phyloP scores from a whole-genome alignment of 2,797 vertebrate genomes.

The Champsocephalus esox region DNA sequence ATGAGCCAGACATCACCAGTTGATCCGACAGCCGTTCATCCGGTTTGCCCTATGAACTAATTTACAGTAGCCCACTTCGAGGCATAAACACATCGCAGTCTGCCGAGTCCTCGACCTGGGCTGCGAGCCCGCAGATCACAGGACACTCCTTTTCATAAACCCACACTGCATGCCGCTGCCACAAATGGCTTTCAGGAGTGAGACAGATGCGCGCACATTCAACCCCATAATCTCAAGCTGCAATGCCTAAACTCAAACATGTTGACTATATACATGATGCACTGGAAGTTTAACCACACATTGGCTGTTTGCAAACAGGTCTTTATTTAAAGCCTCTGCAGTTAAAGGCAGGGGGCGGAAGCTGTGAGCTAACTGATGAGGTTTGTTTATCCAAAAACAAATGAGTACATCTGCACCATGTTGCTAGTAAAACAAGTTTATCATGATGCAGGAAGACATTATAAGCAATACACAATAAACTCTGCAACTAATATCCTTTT shows the following conservation, averaged over 20 bases:
- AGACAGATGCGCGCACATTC: constrained; percentile 4
- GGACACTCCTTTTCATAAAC: constrained; percentile 59
- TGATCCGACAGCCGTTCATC: constrained; percentile 61
- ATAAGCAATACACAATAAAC: constrained; percentile 50
- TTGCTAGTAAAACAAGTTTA: constrained; percentile 77
- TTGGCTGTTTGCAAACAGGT: constrained; percentile 79
- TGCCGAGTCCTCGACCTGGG: constrained; percentile 36
- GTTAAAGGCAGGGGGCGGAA: constrained; percentile 46
- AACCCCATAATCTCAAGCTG: constrained; percentile 36
- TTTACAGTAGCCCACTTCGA: constrained; percentile 39
- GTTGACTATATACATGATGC: constrained; percentile 73
- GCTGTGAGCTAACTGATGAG: constrained; percentile 55
- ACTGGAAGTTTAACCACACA: constrained; percentile 54
- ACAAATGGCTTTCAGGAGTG: constrained; percentile 13
- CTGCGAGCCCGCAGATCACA: constrained; percentile 26
- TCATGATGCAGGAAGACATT: constrained; percentile 44
- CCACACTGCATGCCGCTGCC: constrained; percentile 19
- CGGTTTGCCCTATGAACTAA: constrained; percentile 62
- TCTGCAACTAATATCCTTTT: constrained; percentile 22
- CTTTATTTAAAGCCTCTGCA: constrained; percentile 63
- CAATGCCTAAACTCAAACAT: constrained; percentile 60
- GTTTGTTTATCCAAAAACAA: constrained; percentile 76
- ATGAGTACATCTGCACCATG: constrained; percentile 52
- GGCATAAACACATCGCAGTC: constrained; percentile 30
- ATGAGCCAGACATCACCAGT: constrained; percentile 64